Evolutionary conservation across 2,888 invertebrate species (phyloP), one percentile per base, ranked within the genome.

Genomic region (Nesidiocoris tenuis): DNA sequence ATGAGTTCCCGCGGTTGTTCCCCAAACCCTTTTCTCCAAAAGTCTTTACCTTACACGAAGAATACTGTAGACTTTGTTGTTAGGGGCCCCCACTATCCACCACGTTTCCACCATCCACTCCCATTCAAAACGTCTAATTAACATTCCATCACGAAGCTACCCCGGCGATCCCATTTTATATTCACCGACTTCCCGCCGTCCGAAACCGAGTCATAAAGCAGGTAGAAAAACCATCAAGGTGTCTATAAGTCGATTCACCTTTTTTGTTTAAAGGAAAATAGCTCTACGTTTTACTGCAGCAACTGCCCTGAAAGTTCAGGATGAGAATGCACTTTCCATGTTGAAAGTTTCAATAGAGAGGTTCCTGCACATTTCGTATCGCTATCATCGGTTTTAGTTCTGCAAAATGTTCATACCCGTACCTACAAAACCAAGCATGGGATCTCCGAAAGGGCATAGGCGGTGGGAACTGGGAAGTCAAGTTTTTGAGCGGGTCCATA

Each of bases 101-200:
- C 39, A 12, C n/a, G 39, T 39, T 7, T 39, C 39, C 39, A 39
- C 3, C 5, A 39, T 39, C 39, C 12, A 39, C 39, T n/a, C n/a
- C 39, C 39, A 39, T 39, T 39, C 39, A 39, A 39, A 39, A 39
- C 64, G 19, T 19, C 65, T 65, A 65, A 65, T 65, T 65, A 65
- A 39, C 9, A 65, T 65, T 65, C 65, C 65, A 65, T 65, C 65
- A 65, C 65, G 65, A 65, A 65, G 16, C 65, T 19, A 25, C 39
- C 25, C 65, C 17, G 21, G 25, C 25, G 65, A 39, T n/a, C 25
- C 65, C 65, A 39, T 65, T 65, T 65, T 25, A 65, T 65, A 65
- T 65, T 39, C 39, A 39, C 39, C 63, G 22, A 21, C 21, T 63
- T 63, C 64, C 64, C 64, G 64, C 39, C 39, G 19, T 25, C 39